A percentile compares a stretch with the other conserved stretches of the same genome.
Evolutionary conservation across 2,888 invertebrate species (phyloP).

Genomic region (Galeopsomyia nigrocyanea): DNA sequence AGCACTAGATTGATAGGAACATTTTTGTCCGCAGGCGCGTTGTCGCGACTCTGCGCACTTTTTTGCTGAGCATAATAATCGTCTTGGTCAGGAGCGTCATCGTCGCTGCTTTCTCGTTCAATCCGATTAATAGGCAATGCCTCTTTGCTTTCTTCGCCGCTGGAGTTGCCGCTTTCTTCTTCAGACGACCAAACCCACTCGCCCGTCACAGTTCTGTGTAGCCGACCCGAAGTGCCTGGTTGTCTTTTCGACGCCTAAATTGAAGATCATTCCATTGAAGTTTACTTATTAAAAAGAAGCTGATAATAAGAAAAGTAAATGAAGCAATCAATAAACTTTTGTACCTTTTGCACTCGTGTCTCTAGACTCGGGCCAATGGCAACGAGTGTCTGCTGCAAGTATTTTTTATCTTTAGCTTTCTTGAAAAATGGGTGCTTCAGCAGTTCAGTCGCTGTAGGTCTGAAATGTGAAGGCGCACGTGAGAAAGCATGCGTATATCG

Average conservation of each 20-base stretch:
- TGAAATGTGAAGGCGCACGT: slow-evolving; percentile 50
- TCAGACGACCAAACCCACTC: slow-evolving; percentile 99
- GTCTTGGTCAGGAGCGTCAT: slow-evolving; percentile 64
- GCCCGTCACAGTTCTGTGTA: slow-evolving; percentile 95
- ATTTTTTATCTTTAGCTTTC: slow-evolving; percentile 95
- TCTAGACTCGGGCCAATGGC: slow-evolving; percentile 90
- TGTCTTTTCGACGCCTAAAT: slow-evolving; percentile 79
- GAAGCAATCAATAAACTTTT: not conserved
- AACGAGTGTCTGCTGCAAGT: slow-evolving; percentile 86
- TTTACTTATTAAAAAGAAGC: not conserved
- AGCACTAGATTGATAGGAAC: slow-evolving; percentile 85
- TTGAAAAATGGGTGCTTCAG: slow-evolving; percentile 98
- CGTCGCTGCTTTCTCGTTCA: slow-evolving; percentile 68
- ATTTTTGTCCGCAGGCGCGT: slow-evolving; percentile 61
- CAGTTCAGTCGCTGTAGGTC: slow-evolving; percentile 94
- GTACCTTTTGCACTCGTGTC: slow-evolving; percentile 90
- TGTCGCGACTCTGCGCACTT: slow-evolving; percentile 58
- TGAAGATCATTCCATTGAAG: slow-evolving; percentile 4
- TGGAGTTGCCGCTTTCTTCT: slow-evolving; percentile 80
- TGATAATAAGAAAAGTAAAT: not conserved
- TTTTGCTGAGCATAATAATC: slow-evolving; percentile 64
- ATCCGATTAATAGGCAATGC: slow-evolving; percentile 69
- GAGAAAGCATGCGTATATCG: not conserved
- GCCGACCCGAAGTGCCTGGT: slow-evolving; percentile 81
- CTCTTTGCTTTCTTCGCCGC: slow-evolving; percentile 70